A percentile compares a stretch with the other conserved stretches of the same genome.
Conservation (phyloP, 1,140 invertebrate genomes). For the Stenopsyche tienmushanensis region DNA sequence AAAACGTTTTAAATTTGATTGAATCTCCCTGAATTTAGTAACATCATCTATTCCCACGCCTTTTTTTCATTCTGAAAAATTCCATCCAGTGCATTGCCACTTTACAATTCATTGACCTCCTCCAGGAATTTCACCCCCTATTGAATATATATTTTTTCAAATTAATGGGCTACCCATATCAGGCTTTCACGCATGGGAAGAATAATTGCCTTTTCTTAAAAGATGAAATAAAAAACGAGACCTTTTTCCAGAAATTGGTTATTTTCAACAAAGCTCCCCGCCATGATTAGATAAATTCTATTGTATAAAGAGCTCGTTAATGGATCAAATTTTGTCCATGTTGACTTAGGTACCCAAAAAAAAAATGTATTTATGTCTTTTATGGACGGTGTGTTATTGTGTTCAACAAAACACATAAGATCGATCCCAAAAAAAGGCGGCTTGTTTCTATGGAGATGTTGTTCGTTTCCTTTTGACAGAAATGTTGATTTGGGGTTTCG, state of each 20-base stretch:
- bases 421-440: too few relatives aligned
- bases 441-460: not conserved
- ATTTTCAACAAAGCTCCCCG: not conserved
- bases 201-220: not conserved
- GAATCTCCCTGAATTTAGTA: not conserved
- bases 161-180: too few relatives aligned
- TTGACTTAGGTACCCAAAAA: not conserved
- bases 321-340: not conserved
- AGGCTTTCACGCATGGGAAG: too few relatives aligned
- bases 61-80: slow-evolving; percentile 15
- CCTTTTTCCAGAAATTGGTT: not conserved
- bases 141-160: slow-evolving; percentile 9
- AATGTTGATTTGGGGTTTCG: not conserved
- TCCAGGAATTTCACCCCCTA: slow-evolving; percentile 15
- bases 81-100: slow-evolving; percentile 10
- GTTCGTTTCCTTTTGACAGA: not conserved
- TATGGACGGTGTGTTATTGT: too few relatives aligned
- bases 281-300: not conserved
- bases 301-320: not conserved
- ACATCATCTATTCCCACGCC: slow-evolving; percentile 13
- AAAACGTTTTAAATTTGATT: not conserved
- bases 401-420: too few relatives aligned
- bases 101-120: slow-evolving; percentile 2
- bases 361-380: not conserved
- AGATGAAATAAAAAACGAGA: not conserved